These are phyloP conservation scores for Pyrochroa serraticornis DNA, from an alignment of 2,888 invertebrate genomes.

Conservation along the genomic window DNA sequence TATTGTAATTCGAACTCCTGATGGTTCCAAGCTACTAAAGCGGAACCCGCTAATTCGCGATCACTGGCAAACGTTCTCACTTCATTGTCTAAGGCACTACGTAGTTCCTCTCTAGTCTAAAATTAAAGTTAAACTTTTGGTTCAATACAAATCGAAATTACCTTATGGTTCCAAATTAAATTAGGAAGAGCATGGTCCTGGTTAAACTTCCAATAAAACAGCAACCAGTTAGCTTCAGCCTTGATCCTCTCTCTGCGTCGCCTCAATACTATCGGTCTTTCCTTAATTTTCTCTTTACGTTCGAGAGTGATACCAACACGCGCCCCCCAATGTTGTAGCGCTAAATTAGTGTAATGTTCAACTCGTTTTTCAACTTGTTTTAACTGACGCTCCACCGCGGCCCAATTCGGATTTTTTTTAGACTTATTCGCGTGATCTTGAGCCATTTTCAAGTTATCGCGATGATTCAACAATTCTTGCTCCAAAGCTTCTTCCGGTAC, in stretches of 20 bases:
- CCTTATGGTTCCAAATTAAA: constrained; percentile 98
- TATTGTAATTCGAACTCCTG: constrained; percentile 95
- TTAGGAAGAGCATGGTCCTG: constrained; percentile 94
- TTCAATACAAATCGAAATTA: constrained; percentile 50
- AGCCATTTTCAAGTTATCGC: constrained; percentile 96
- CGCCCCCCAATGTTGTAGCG: constrained; percentile 76
- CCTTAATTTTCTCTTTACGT: constrained; percentile 67
- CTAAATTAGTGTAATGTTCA: constrained; percentile 70
- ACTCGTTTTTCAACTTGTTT: constrained; percentile 84
- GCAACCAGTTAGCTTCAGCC: constrained; percentile 86
- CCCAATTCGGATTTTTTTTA: constrained; percentile 73
- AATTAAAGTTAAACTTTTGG: constrained; percentile 28
- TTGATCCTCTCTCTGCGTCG: constrained; percentile 88
- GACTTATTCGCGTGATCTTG: constrained; percentile 76
- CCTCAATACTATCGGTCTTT: constrained; percentile 89
- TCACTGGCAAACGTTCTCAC: constrained; percentile 88
- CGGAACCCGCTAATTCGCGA: constrained; percentile 82
- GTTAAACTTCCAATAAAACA: constrained; percentile 95
- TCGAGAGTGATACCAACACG: constrained; percentile 64
- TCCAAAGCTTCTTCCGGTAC: constrained; percentile 78
- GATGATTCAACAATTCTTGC: constrained; percentile 73
- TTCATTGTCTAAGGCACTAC: constrained; percentile 91
- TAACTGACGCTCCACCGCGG: constrained; percentile 72
- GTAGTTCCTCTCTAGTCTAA: constrained; percentile 92
- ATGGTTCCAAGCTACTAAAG: constrained; percentile 96